Evolutionary conservation across 37 sponge, comb jelly and placozoan genomes (phyloP), one percentile per base, ranked within the genome.

Genomic region (Tethya wilhelma): DNA sequence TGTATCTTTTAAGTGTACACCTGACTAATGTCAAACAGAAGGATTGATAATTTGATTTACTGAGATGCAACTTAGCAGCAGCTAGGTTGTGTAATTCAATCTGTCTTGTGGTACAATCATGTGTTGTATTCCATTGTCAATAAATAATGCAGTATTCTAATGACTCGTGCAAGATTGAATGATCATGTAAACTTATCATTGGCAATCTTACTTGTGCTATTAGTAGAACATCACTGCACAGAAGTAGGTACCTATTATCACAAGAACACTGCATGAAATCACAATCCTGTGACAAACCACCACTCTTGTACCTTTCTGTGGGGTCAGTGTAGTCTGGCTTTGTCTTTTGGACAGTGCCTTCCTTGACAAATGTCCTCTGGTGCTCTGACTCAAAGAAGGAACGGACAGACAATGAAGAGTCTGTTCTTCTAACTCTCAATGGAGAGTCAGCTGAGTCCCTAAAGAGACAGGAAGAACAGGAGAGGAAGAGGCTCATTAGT

Each of bases 171-270:
- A 58, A 58, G 14, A 9, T 4, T 4, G 14, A 58, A 4, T 28
- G 14, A 9, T 28, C 59, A 58, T 14, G 12, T 58, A 28, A 9
- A 14, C 14, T 49, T 60, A n/a, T n/a, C n/a, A n/a, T n/a, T n/a
- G n/a, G n/a, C n/a, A 37, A 5, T 39, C 62, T 71, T 53, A 92
- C 93, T 72, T 92, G 94, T 31, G 92, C 84, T n/a, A 94, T 80
- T 0, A 94, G 73, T 14, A 94, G 39, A 0, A 87, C 75, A 57
- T 94, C 95, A 66, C 71, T 90, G 63, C 89, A 84, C 9, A 94
- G 73, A 59, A 94, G 79, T 33, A 94, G 64, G 67, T 83, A 87
- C 20, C 90, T 78, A 43, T n/a, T n/a, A n/a, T n/a, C n/a, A n/a
- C 1, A 33, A 53, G 14, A 32, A 28, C 8, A 11, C n/a, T n/a